These are phyloP conservation scores for Artibeus lituratus DNA, from an alignment of 2,797 vertebrate genomes.

Conservation along the genomic window DNA sequence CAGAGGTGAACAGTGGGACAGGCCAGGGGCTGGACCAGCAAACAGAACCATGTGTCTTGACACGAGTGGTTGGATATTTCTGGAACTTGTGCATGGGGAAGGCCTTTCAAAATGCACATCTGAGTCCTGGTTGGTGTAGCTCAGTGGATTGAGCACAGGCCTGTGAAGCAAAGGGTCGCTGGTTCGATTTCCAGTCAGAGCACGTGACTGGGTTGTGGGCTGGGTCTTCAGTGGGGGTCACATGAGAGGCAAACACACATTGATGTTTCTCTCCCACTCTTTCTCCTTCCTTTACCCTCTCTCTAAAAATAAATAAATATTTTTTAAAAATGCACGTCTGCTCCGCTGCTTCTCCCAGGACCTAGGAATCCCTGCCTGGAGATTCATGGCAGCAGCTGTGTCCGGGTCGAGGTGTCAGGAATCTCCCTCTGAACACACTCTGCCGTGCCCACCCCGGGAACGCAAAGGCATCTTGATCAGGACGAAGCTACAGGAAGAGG, in stretches of 20 bases:
- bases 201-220: too few relatives aligned
- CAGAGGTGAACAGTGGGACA: not conserved
- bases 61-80: not conserved
- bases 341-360: not conserved
- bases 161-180: too few relatives aligned
- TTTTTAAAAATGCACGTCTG: not conserved
- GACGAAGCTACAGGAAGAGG: not conserved
- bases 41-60: not conserved
- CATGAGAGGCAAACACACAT: too few relatives aligned
- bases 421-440: not conserved
- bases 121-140: not conserved
- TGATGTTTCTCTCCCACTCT: too few relatives aligned
- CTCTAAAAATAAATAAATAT: too few relatives aligned
- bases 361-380: not conserved
- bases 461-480: not conserved
- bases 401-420: fast-evolving
- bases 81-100: not conserved
- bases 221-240: too few relatives aligned
- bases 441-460: not conserved
- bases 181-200: too few relatives aligned
- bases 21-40: not conserved
- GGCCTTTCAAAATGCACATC: not conserved
- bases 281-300: too few relatives aligned
- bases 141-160: too few relatives aligned
- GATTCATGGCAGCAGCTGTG: not conserved